phyloP scores from a whole-genome alignment of 2,888 invertebrate genomes.

The Hydraecia micacea region DNA sequence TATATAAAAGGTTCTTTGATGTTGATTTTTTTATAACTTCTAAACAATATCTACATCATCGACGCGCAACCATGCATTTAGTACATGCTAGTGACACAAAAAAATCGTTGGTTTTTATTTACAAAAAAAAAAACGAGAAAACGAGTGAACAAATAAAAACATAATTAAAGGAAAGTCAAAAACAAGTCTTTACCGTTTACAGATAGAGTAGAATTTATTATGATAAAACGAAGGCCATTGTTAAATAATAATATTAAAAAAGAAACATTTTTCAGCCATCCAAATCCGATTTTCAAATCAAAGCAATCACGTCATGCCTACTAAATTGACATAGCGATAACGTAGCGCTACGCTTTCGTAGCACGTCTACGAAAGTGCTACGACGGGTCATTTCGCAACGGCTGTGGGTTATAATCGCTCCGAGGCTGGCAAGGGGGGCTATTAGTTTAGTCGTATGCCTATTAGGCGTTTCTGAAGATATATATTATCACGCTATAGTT shows the following conservation, averaged over 20 bases:
- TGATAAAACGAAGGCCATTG: neutral
- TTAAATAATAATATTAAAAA: no score
- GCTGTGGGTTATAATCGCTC: conserved; percentile 54
- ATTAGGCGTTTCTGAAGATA: conserved; percentile 37
- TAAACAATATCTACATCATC: neutral
- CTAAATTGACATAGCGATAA: conserved; percentile 49
- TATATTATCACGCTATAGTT: conserved; percentile 26
- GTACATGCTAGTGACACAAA: neutral
- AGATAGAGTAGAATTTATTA: neutral
- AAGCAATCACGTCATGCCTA: conserved; percentile 44
- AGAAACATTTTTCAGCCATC: neutral
- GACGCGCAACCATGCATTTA: neutral
- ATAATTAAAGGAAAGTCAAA: neutral
- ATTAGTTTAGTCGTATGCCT: conserved; percentile 55
- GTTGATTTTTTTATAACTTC: neutral
- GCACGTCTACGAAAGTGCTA: conserved; percentile 63
- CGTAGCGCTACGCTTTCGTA: conserved; percentile 59
- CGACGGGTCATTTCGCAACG: conserved; percentile 51
- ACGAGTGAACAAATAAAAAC: neutral
- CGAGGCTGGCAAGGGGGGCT: conserved; percentile 19
- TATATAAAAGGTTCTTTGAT: neutral
- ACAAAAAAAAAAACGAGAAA: neutral
- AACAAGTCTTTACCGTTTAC: neutral
- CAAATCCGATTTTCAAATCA: conserved; percentile 41
- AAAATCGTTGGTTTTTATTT: neutral